phyloP scores from a whole-genome alignment of 2,888 invertebrate species.

The Xanthorhoe designata region DNA sequence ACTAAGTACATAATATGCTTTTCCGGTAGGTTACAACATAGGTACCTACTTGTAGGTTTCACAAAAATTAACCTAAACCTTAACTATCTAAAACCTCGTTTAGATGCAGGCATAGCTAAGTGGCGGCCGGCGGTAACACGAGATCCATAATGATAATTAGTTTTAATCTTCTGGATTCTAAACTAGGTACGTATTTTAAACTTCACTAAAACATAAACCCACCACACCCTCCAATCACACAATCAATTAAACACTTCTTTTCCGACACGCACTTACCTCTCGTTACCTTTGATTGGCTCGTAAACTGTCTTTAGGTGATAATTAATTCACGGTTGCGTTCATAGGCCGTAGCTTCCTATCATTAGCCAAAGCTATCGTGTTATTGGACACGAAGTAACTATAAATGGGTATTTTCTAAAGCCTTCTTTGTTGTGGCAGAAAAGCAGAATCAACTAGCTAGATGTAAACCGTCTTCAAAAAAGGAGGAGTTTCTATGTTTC shows the following conservation, averaged over 20 bases:
- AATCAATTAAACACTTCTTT: constrained; percentile 24
- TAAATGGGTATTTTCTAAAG: no score
- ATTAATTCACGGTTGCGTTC: constrained; percentile 22
- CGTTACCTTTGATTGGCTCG: constrained; percentile 20
- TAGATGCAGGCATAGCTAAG: no score
- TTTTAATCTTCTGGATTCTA: not conserved
- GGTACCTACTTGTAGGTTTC: no score
- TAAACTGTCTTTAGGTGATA: not conserved
- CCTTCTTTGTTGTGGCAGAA: no score
- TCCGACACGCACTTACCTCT: constrained; percentile 24
- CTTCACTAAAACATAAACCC: not conserved
- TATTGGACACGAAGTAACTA: not conserved
- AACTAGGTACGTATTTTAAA: not conserved
- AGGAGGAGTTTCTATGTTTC: no score
- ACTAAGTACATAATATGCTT: no score
- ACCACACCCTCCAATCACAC: constrained; percentile 20
- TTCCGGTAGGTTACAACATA: no score
- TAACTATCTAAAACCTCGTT: no score
- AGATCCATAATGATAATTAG: not conserved
- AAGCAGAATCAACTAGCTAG: no score
- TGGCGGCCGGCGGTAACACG: no score
- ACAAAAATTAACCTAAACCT: not conserved
- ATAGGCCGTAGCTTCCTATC: constrained; percentile 39
- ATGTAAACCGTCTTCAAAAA: no score
- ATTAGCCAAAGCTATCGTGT: constrained; percentile 17